These are phyloP conservation scores for Brachionus koreanus DNA, from an alignment of 1,140 invertebrate species.

Conservation along the genomic window DNA sequence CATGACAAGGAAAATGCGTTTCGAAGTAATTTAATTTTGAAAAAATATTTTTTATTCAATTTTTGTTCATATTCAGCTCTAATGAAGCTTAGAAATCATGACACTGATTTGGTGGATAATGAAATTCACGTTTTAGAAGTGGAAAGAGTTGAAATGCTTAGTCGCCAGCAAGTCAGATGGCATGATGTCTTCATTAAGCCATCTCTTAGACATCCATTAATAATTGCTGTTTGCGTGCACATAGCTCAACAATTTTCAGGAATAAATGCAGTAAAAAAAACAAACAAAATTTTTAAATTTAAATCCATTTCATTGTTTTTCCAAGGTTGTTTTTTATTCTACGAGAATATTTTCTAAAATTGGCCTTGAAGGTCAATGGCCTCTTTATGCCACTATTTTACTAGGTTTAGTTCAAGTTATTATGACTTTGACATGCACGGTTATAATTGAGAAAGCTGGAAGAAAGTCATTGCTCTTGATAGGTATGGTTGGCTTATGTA, in stretches of 20 bases:
- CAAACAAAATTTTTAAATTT: no score
- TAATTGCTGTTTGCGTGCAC: not conserved
- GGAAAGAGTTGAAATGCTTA: not conserved
- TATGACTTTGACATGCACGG: slow-evolving; percentile 62
- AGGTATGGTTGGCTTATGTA: slow-evolving; percentile 62
- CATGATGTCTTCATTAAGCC: not conserved
- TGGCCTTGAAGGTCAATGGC: slow-evolving; percentile 60
- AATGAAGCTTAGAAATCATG: not conserved
- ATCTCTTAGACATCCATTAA: slow-evolving; percentile 3
- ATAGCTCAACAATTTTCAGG: slow-evolving; percentile 35
- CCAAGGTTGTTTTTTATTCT: slow-evolving; percentile 62
- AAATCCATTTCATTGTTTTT: not conserved
- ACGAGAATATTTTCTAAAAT: slow-evolving; percentile 67
- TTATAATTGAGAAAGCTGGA: slow-evolving; percentile 64
- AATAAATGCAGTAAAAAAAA: slow-evolving; percentile 25
- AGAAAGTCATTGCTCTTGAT: slow-evolving; percentile 72
- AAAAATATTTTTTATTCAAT: not conserved
- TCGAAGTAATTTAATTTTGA: not conserved
- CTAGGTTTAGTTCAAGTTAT: slow-evolving; percentile 69
- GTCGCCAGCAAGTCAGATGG: not conserved
- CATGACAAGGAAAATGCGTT: not conserved
- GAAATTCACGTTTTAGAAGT: not conserved
- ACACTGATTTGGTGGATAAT: not conserved
- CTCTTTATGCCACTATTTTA: slow-evolving; percentile 69
- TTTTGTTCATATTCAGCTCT: not conserved